A percentile compares a stretch with the other conserved stretches of the same genome.
These are phyloP conservation scores for Labeo catla DNA, from an alignment of 2,113 vertebrate genomes.

Conservation along the genomic window DNA sequence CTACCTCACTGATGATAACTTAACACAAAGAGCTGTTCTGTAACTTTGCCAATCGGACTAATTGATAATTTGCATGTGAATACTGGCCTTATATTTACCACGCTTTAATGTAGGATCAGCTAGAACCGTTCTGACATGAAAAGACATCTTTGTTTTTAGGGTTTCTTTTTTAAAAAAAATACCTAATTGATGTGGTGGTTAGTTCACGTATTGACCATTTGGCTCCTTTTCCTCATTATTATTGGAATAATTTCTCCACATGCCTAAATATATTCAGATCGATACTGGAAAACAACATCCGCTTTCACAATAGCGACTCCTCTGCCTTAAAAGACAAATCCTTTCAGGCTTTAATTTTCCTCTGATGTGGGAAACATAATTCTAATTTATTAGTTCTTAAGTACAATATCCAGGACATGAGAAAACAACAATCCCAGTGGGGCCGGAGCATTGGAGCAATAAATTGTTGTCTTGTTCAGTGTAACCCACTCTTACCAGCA, in stretches of 20 bases:
- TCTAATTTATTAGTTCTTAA: not conserved
- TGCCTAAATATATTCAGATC: slow-evolving; percentile 22
- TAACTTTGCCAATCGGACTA: slow-evolving; percentile 40
- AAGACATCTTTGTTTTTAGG: slow-evolving; percentile 37
- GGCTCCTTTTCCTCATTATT: slow-evolving; percentile 34
- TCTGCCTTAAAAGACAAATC: not conserved
- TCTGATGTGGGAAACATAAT: slow-evolving; percentile 1
- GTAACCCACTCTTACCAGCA: slow-evolving; percentile 2
- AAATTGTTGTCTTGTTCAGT: not conserved
- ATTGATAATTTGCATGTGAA: slow-evolving; percentile 41
- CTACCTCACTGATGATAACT: slow-evolving; percentile 31
- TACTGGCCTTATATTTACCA: slow-evolving; percentile 18
- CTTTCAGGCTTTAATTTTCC: not conserved
- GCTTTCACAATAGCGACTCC: not conserved
- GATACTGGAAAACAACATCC: not conserved
- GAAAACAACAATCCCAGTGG: slow-evolving; percentile 15
- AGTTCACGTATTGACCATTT: slow-evolving; percentile 15
- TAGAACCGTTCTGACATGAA: slow-evolving; percentile 16
- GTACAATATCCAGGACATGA: not conserved
- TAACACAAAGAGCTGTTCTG: slow-evolving; percentile 36
- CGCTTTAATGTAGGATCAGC: slow-evolving; percentile 24
- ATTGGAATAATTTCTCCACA: slow-evolving; percentile 33
- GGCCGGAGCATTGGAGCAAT: not conserved
- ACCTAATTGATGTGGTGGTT: slow-evolving; percentile 5
- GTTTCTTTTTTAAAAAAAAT: slow-evolving; percentile 19